A percentile compares a stretch with the other conserved stretches of the same genome.
These are phyloP conservation scores for Menidia menidia DNA, from an alignment of 2,797 vertebrate genomes.

Conservation along the genomic window DNA sequence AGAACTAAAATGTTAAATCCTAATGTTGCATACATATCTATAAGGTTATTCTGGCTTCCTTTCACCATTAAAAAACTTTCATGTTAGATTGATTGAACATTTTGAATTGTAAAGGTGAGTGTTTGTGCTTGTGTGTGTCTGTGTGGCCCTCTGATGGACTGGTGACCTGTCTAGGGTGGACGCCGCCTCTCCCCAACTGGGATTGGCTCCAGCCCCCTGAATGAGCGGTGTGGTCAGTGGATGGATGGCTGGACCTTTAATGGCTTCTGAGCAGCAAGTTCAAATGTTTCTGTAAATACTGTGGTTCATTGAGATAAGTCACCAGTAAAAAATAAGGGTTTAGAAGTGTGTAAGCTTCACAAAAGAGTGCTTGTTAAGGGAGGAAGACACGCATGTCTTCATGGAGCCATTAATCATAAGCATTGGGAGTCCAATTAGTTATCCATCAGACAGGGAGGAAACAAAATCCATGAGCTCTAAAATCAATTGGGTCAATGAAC, in stretches of 20 bases:
- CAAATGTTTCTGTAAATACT: background rate
- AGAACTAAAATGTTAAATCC: background rate
- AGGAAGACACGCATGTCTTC: constrained; percentile 23
- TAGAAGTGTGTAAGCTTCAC: constrained; percentile 15
- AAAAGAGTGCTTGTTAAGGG: constrained; percentile 33
- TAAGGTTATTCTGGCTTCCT: no score
- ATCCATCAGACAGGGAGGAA: constrained; percentile 54
- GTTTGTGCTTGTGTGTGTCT: no score
- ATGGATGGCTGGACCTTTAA: no score
- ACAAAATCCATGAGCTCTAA: constrained; percentile 69
- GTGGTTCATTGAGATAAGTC: background rate
- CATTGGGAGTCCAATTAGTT: constrained; percentile 68
- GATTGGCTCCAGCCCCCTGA: no score
- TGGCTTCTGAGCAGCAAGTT: background rate
- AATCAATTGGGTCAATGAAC: constrained; percentile 70
- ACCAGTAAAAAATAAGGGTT: constrained; percentile 4
- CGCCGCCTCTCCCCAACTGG: no score
- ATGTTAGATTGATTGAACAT: no score
- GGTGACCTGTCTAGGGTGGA: no score
- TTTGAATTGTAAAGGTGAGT: no score
- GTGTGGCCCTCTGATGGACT: no score
- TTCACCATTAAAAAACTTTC: no score
- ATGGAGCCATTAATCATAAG: constrained; percentile 67
- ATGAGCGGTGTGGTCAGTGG: no score
- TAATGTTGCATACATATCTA: background rate